A percentile compares a stretch with the other conserved stretches of the same genome.
Conservation (phyloP, 2,888 invertebrate species). For the Drosophila lacicola region DNA sequence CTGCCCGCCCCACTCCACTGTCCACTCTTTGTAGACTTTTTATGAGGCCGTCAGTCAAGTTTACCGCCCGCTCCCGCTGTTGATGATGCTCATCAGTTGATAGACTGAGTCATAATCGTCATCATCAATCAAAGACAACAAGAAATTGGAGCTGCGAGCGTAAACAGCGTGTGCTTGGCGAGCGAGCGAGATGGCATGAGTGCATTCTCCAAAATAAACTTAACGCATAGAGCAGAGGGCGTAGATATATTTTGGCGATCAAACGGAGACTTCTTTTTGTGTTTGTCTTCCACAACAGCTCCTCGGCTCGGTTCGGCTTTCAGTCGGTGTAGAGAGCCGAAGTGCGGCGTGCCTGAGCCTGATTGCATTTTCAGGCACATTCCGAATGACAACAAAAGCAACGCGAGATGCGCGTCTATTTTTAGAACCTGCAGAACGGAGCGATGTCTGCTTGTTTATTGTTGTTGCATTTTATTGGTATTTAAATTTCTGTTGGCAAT, state of each 20-base stretch:
- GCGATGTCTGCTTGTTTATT: slow-evolving; percentile 12
- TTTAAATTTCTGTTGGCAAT: slow-evolving; percentile 60
- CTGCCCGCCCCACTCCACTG: not conserved
- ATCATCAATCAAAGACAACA: slow-evolving; percentile 66
- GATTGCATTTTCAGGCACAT: slow-evolving; percentile 24
- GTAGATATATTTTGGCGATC: slow-evolving; percentile 3
- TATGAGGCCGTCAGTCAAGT: slow-evolving; percentile 31
- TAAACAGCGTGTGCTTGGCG: slow-evolving; percentile 6
- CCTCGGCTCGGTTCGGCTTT: not conserved
- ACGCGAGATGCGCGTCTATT: slow-evolving; percentile 19
- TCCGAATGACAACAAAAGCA: not conserved
- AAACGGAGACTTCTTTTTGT: slow-evolving; percentile 9
- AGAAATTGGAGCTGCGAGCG: slow-evolving; percentile 45
- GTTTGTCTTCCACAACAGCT: not conserved
- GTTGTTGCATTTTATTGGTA: slow-evolving; percentile 49
- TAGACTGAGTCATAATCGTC: slow-evolving; percentile 69
- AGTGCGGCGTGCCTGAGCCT: not conserved
- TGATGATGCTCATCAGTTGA: slow-evolving; percentile 23
- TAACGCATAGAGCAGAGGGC: not conserved
- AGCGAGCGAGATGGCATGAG: slow-evolving; percentile 12
- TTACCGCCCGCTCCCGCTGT: not conserved
- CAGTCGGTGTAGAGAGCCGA: not conserved
- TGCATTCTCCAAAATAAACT: slow-evolving; percentile 4
- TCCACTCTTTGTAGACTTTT: slow-evolving; percentile 13
- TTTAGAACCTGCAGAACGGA: slow-evolving; percentile 20